Evolutionary conservation across 2,113 vertebrate species (phyloP), one percentile per base, ranked within the genome.

Genomic region (Nestor notabilis): DNA sequence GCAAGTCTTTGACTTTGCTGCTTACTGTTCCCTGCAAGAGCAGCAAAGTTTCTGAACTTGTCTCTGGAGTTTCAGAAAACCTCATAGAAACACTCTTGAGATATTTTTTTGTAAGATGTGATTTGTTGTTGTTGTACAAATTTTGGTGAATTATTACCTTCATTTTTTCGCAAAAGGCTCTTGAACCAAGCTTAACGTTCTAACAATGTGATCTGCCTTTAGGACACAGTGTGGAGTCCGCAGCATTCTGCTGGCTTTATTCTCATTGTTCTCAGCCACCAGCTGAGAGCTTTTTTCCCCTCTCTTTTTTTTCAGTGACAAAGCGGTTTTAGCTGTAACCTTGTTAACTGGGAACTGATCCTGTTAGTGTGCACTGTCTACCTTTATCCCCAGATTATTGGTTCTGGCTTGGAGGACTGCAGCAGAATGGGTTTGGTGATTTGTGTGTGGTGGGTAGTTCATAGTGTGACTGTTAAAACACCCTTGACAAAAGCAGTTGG

Each of bases 231-330:
- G 90, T 52, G 6, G 84, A 82, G 87, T 72, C 90, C 12, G 10
- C 83, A 43, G 35, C 87, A 82, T 95, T 96, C 86, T 93, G 69
- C 86, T 69, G 93, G 86, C 60, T 31, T 96, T 89, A 84, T 46
- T 83, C 70, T 53, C 78, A 94, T 96, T 97, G 92, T 96, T 96
- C 90, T 95, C 49, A 11, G 49, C 56, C 70, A 74, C 94, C 93
- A 94, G 87, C 93, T 94, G 84, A n/a, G n/a, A n/a, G 66, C 58
- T 43, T 37, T 50, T 28, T 80, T 49, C 87, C 39, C 25, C 33
- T 63, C 47, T 70, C 39, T 90, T 94, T 96, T 90, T 94, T 96
- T 95, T 58, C 84, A 86, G 68, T 82, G 77, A 93, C 80, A 72
- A 89, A 91, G 90, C 83, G 69, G 91, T 96, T 96, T 55, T 47